Conservation (phyloP, 2,113 vertebrate genomes). For the Arizona elegans region DNA sequence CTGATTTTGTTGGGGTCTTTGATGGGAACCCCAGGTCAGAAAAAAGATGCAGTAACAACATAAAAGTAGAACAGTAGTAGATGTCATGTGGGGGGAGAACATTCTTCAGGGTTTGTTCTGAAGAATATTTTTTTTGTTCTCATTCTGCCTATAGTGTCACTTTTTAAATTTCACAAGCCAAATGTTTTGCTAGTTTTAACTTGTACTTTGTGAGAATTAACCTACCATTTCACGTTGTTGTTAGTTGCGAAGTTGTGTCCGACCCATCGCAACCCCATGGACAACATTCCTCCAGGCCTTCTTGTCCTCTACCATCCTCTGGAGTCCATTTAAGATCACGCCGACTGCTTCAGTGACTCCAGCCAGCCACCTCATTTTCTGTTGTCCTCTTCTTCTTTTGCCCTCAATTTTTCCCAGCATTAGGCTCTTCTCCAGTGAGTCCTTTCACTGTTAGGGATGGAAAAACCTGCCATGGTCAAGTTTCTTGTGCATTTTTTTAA, state of each 20-base stretch:
- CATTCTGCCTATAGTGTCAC: background rate
- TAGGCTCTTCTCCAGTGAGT: too few species aligned
- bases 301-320: too few species aligned
- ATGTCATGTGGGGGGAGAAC: background rate
- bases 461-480: background rate
- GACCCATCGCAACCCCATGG: too few species aligned
- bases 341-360: too few species aligned
- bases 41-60: background rate
- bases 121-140: background rate
- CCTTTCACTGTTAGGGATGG: background rate
- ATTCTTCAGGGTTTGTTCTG: background rate
- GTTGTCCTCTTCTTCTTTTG: too few species aligned
- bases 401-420: too few species aligned
- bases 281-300: too few species aligned
- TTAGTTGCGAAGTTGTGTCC: too few species aligned
- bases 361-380: too few species aligned
- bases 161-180: background rate
- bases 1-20: background rate
- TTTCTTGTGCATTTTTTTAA: background rate
- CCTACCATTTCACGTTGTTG: background rate
- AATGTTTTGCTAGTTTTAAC: background rate
- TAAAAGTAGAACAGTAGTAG: background rate
- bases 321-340: too few species aligned
- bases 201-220: background rate
- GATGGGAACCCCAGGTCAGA: background rate